These are phyloP conservation scores for Epistrophe eligans DNA, from an alignment of 2,888 invertebrate species.

Conservation along the genomic window DNA sequence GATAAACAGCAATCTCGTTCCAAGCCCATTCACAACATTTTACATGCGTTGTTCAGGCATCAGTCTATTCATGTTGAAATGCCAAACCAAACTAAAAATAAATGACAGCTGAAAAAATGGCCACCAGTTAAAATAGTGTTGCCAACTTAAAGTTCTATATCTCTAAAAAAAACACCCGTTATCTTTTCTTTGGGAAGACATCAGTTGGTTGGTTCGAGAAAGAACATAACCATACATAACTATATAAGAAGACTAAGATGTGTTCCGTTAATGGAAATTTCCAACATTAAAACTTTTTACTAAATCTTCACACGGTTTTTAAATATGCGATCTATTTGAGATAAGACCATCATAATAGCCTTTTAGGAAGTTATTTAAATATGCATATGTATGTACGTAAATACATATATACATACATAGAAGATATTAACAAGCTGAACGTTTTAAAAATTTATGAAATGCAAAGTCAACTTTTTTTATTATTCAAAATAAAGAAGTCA, in stretches of 20 bases:
- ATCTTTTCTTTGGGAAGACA: constrained; percentile 42
- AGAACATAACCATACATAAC: neutral
- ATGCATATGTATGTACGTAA: too few relatives aligned
- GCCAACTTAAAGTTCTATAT: too few relatives aligned
- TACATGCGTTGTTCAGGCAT: too few relatives aligned
- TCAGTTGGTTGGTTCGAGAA: neutral
- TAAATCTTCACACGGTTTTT: constrained; percentile 43
- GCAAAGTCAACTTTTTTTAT: constrained; percentile 25
- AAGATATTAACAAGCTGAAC: too few relatives aligned
- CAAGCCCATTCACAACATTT: too few relatives aligned
- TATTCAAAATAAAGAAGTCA: neutral
- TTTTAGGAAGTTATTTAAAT: constrained; percentile 40
- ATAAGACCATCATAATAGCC: neutral
- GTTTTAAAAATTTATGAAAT: constrained; percentile 62
- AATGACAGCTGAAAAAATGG: too few relatives aligned
- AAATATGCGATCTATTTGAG: neutral
- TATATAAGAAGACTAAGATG: neutral
- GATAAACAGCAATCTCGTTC: too few relatives aligned
- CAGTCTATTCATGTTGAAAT: too few relatives aligned
- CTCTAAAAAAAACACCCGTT: too few relatives aligned
- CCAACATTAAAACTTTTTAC: constrained; percentile 45
- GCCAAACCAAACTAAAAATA: too few relatives aligned
- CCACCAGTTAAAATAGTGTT: too few relatives aligned
- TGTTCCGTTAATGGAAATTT: constrained; percentile 59
- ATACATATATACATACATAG: too few relatives aligned